Evolutionary conservation across 2,797 vertebrate species (phyloP).

Genomic region (Malurus splendens): DNA sequence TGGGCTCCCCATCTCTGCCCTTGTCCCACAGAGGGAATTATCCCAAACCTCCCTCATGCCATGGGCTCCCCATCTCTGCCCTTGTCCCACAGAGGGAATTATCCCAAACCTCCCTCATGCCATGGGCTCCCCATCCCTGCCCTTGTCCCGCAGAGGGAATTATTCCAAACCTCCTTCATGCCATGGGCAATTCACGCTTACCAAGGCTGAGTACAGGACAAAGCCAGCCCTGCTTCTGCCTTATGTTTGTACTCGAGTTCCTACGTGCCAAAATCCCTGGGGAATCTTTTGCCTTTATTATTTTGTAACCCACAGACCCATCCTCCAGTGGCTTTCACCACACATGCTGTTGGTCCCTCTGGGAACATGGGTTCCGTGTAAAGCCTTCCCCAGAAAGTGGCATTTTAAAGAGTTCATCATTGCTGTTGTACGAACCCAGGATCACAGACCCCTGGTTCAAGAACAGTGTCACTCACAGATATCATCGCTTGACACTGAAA

Average conservation of each 20-base stretch:
- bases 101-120: too few relatives aligned
- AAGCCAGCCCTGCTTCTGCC: background rate
- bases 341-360: fast-evolving
- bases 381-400: fast-evolving
- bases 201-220: background rate
- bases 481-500: fast-evolving
- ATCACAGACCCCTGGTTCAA: fast-evolving
- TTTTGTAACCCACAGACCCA: fast-evolving
- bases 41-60: background rate
- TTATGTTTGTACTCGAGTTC: fast-evolving
- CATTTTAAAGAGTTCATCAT: fast-evolving
- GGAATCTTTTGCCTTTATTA: fast-evolving
- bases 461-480: fast-evolving
- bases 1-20: too few relatives aligned
- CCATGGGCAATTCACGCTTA: background rate
- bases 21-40: too few relatives aligned
- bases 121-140: background rate
- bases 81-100: background rate
- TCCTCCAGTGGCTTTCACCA: background rate
- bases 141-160: background rate
- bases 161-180: too few relatives aligned
- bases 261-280: background rate
- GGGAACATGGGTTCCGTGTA: fast-evolving
- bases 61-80: background rate
- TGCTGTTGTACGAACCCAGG: fast-evolving